Evolutionary conservation across 2,797 vertebrate species (phyloP), one percentile per base, ranked within the genome.

Genomic region (Brachymystax lenok): DNA sequence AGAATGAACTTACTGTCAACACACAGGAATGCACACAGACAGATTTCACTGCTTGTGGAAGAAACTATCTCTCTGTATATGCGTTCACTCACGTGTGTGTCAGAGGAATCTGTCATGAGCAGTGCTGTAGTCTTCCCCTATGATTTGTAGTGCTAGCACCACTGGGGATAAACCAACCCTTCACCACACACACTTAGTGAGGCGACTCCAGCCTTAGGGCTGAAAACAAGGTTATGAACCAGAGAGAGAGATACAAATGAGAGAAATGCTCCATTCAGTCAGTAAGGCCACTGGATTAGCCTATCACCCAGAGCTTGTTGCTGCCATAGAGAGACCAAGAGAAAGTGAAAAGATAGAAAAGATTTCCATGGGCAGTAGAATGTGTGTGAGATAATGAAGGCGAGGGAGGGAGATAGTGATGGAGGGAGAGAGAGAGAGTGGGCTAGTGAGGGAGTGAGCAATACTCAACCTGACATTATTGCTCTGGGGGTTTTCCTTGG

Each of bases 401-500:
- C 4, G 74, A 56, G 63, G 68, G 70, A 81, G 61, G 54, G 4
- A n/a, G 54, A 59, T 8, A 24, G 21, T 61, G 10, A 61, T 75
- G 79, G 76, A 56, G 64, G 74, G 66, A 72, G 86, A 79, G 78
- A 83, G 61, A 64, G 67, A 74, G 73, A 83, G 56, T 1, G 5
- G 8, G 21, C 5, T 7, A 8, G 59, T 52, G 68, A 75, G 73
- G 82, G 81, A 82, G 81, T 69, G 82, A 85, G 33, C 61, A 56
- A 46, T 81, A 88, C 87, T 84, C 80, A 84, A 64, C 82, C 40
- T 67, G 88, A 85, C 88, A 88, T 82, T 64, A 80, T 86, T 82
- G 86, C 87, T 80, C 78, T 66, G 85, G 86, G 61, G 74, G 84
- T 73, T 75, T 85, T 88, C 91, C 88, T 92, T 82, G 78, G 82